Evolutionary conservation across 2,888 invertebrate genomes (phyloP).

Genomic region (Eledone cirrhosa): DNA sequence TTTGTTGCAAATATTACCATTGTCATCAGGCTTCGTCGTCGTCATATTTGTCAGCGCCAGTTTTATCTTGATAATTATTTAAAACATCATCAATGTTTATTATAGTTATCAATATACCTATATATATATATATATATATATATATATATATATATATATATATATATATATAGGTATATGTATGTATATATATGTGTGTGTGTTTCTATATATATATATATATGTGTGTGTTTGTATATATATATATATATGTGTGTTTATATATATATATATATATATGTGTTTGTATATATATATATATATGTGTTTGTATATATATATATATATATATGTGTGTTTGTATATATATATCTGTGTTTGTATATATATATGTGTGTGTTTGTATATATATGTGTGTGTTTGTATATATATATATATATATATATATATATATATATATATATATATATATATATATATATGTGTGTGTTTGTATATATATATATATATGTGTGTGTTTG

Average conservation of each 20-base stretch:
- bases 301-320: too few relatives aligned
- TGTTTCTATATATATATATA: neutral
- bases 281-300: neutral
- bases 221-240: neutral
- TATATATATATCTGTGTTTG: neutral
- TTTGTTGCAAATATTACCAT: too few relatives aligned
- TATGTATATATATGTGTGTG: too few relatives aligned
- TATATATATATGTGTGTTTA: neutral
- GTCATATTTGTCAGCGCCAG: too few relatives aligned
- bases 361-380: neutral
- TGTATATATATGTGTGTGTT: neutral
- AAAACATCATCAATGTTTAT: too few relatives aligned
- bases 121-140: neutral
- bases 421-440: constrained; percentile 9
- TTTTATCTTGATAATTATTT: too few relatives aligned
- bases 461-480: neutral
- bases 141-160: neutral
- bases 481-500: neutral
- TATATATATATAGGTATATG: neutral
- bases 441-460: constrained; percentile 8
- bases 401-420: neutral
- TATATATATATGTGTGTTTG: too few relatives aligned
- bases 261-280: neutral
- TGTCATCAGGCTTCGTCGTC: too few relatives aligned
- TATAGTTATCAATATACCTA: too few relatives aligned